Conservation (phyloP, 2,888 invertebrate species). For the Belgica antarctica region DNA sequence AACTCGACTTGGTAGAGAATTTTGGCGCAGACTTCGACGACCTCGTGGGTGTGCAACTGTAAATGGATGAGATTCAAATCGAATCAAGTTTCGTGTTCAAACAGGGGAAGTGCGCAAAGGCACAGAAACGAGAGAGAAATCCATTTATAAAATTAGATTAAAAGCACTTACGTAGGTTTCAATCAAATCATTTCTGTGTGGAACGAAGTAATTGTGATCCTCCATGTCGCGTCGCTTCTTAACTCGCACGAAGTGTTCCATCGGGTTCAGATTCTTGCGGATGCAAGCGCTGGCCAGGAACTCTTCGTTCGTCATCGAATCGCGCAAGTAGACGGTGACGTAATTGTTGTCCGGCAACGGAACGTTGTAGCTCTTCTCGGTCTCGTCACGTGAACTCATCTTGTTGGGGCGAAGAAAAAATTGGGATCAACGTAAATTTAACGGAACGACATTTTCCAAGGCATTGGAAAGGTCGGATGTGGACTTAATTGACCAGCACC, state of each 20-base stretch:
- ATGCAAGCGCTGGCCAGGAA: constrained; percentile 90
- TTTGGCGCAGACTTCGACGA: constrained; percentile 95
- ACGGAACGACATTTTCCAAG: constrained; percentile 4
- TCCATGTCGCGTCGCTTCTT: constrained; percentile 93
- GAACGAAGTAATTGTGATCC: constrained; percentile 94
- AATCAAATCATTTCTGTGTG: constrained; percentile 89
- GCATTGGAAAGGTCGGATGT: background rate
- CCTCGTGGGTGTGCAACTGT: constrained; percentile 88
- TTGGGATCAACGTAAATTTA: background rate
- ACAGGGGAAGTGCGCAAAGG: background rate
- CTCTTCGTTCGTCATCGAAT: constrained; percentile 93
- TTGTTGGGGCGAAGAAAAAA: too few relatives aligned
- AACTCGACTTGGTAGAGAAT: constrained; percentile 95
- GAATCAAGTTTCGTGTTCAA: too few relatives aligned
- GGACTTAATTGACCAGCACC: too few relatives aligned
- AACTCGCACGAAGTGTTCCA: constrained; percentile 93
- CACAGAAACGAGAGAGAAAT: background rate
- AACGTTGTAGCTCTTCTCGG: constrained; percentile 85
- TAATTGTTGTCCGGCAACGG: constrained; percentile 80
- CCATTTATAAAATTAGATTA: constrained; percentile 20
- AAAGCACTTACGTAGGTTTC: constrained; percentile 83
- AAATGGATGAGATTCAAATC: too few relatives aligned
- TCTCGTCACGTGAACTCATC: constrained; percentile 82
- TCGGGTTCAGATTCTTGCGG: constrained; percentile 85
- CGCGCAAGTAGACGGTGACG: constrained; percentile 82